These are phyloP conservation scores for Acrossocheilus fasciatus DNA, from an alignment of 2,797 vertebrate genomes.

Conservation along the genomic window DNA sequence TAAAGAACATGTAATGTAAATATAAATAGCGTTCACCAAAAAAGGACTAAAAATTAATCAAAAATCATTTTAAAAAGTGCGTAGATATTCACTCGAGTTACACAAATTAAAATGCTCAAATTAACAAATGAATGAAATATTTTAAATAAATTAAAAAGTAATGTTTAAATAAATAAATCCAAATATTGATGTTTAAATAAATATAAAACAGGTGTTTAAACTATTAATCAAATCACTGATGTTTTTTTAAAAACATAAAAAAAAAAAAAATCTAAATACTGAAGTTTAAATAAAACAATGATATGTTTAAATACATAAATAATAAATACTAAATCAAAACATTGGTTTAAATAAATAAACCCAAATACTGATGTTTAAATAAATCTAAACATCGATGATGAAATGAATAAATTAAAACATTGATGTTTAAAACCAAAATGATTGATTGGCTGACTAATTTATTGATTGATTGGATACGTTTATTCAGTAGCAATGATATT, in stretches of 20 bases:
- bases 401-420: not conserved
- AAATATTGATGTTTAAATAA: not conserved
- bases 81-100: not conserved
- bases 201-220: not conserved
- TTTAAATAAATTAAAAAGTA: no score
- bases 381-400: not conserved
- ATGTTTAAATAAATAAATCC: no score
- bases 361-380: not conserved
- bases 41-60: not conserved
- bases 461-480: not conserved
- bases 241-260: not conserved
- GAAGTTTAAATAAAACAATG: not conserved
- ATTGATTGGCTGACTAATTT: not conserved
- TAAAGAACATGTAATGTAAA: not conserved
- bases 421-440: not conserved
- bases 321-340: not conserved
- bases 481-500: conserved; percentile 28
- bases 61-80: not conserved
- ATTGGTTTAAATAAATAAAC: no score
- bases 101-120: not conserved
- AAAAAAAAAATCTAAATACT: not conserved
- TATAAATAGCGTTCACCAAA: not conserved
- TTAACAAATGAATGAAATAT: not conserved
- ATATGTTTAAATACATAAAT: not conserved
- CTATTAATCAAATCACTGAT: not conserved